phyloP scores from a whole-genome alignment of 2,113 vertebrate genomes.

The Leucopternis melanops region DNA sequence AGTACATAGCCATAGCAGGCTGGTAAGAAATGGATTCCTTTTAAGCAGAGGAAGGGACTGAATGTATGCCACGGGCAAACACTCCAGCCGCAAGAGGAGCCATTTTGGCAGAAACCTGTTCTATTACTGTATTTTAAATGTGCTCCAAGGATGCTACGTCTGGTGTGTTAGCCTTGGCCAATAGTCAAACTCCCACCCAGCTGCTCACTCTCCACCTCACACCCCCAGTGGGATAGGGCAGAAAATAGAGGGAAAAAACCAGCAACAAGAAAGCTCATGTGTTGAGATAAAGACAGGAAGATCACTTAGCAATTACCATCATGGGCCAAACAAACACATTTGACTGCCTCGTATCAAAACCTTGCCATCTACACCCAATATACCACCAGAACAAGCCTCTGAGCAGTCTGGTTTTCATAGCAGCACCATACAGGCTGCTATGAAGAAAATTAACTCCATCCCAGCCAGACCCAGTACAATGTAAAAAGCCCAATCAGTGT shows the following conservation, averaged over 20 bases:
- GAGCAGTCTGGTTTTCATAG: neutral
- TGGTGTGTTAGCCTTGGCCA: neutral
- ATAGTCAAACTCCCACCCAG: neutral
- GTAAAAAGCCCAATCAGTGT: neutral
- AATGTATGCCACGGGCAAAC: neutral
- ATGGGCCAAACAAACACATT: neutral
- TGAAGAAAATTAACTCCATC: neutral
- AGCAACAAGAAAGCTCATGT: neutral
- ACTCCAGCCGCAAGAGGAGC: neutral
- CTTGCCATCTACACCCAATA: neutral
- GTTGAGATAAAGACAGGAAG: neutral
- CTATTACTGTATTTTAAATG: neutral
- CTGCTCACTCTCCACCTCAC: neutral
- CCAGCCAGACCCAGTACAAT: neutral
- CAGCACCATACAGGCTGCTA: neutral
- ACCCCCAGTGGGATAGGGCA: neutral
- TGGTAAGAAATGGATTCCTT: neutral
- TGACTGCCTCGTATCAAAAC: neutral
- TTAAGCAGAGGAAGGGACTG: neutral
- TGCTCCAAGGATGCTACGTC: neutral
- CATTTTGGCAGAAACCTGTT: neutral
- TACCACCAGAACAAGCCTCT: neutral
- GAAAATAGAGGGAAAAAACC: neutral
- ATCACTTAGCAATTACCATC: neutral
- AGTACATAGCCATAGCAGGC: neutral